Evolutionary conservation across 1,140 invertebrate species (phyloP), one percentile per base, ranked within the genome.

Genomic region (Agrilus planipennis): DNA sequence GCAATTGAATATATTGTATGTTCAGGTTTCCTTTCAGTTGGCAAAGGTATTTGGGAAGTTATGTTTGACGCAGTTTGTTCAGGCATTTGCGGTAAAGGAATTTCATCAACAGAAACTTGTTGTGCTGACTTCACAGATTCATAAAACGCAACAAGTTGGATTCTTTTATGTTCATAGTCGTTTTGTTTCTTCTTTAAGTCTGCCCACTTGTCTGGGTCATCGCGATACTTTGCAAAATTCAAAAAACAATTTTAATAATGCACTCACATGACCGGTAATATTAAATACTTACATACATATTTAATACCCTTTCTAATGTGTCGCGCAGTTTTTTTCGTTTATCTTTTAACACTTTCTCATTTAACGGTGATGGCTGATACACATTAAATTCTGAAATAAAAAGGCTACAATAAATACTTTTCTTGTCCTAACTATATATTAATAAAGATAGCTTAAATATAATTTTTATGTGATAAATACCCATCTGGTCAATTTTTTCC

Each of bases 401-500:
- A 46, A 41, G 21, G 31, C 20, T 11, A n/a, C 6, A n/a, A 40
- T 16, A 30, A 29, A 12, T 12, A 6, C 23, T 0, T 27, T 14
- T n/a, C n/a, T n/a, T n/a, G n/a, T n/a, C n/a, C n/a, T n/a, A n/a
- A n/a, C n/a, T 2, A 12, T 5, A 11, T 19, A 40, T 14, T 20
- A 17, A 7, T 18, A 41, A 34, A 12, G 7, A 4, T 9, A 15
- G 19, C 12, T 11, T 23, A 22, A 25, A 22, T 17, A 19, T 6
- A 35, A 35, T n/a, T n/a, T n/a, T n/a, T n/a, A n/a, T n/a, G n/a
- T n/a, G 5, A n/a, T 12, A 49, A 29, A 57, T 73, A 92, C 89
- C 89, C 88, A 96, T 94, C 73, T 90, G 84, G 76, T 97, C 93
- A 60, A 97, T 92, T 67, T 94, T 89, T 63, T 96, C 91, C 72